Evolutionary conservation across 2,888 invertebrate species (phyloP).

Genomic region (Pterostichus niger): DNA sequence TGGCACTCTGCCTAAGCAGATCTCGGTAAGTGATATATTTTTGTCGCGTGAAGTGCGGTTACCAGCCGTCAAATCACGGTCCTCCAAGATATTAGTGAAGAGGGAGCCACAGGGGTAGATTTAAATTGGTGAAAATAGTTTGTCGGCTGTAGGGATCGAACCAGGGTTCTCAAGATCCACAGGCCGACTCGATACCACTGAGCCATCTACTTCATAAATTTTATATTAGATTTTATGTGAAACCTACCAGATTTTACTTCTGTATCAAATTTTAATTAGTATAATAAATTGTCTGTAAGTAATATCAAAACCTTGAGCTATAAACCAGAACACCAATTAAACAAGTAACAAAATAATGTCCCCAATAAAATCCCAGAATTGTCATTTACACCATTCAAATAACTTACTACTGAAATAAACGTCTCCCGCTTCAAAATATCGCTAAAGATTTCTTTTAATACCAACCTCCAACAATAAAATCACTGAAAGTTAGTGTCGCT

Average conservation of each 20-base stretch:
- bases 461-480: constrained; percentile 17
- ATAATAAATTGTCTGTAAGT: constrained; percentile 8
- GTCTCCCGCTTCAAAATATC: constrained; percentile 7
- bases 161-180: no score
- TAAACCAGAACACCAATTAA: constrained; percentile 35
- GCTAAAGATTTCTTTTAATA: neutral
- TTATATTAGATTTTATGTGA: neutral
- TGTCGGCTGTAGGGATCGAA: no score
- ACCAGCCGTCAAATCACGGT: no score
- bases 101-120: no score
- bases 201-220: no score
- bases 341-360: constrained; percentile 22
- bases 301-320: constrained; percentile 1
- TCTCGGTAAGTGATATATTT: no score
- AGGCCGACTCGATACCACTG: no score
- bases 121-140: no score
- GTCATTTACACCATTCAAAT: constrained; percentile 22
- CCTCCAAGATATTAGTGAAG: no score
- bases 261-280: constrained; percentile 11
- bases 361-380: constrained; percentile 19
- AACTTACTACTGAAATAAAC: constrained; percentile 37
- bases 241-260: neutral
- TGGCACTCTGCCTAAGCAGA: no score
- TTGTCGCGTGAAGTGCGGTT: no score
- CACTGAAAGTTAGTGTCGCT: constrained; percentile 33